A percentile compares a stretch with the other conserved stretches of the same genome.
Evolutionary conservation across 2,888 invertebrate genomes (phyloP).

Genomic region (Sphinx pinastri): DNA sequence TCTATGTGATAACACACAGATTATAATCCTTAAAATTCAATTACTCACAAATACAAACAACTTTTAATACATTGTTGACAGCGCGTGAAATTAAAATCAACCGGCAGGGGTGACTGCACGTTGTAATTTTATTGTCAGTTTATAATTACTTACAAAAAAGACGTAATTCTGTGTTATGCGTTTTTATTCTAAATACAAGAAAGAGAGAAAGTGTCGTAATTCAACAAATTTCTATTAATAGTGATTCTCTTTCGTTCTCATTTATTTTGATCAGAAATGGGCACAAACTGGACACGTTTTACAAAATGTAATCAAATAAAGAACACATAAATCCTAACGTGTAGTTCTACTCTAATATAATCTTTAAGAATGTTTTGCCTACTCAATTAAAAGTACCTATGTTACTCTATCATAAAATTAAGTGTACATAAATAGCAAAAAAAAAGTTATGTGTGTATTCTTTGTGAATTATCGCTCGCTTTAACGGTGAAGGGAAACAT

Average conservation of each 20-base stretch:
- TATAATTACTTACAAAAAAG: slow-evolving; percentile 4
- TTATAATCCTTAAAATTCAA: slow-evolving; percentile 38
- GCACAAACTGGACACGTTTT: slow-evolving; percentile 8
- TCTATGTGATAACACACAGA: slow-evolving; percentile 39
- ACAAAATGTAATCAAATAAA: slow-evolving; percentile 1
- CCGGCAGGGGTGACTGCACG: neutral
- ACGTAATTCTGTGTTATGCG: too few relatives aligned
- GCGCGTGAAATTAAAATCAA: slow-evolving; percentile 41
- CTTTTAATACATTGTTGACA: slow-evolving; percentile 35
- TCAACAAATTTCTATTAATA: neutral
- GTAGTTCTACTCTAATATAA: too few relatives aligned
- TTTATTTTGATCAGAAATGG: slow-evolving; percentile 4
- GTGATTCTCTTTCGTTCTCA: neutral
- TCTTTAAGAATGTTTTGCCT: slow-evolving; percentile 7
- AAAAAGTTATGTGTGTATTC: too few relatives aligned
- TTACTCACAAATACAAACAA: slow-evolving; percentile 27
- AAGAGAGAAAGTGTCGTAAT: slow-evolving; percentile 8
- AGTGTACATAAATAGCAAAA: too few relatives aligned
- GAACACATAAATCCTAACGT: slow-evolving; percentile 11
- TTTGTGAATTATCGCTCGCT: too few relatives aligned
- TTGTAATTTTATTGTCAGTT: neutral
- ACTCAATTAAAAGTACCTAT: slow-evolving; percentile 2
- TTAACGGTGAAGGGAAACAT: too few relatives aligned
- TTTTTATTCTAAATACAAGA: slow-evolving; percentile 5
- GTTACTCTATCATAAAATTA: neutral